Base-by-base conservation (phyloP, 2,888 invertebrate genomes). In the Acleris literana region DNA sequence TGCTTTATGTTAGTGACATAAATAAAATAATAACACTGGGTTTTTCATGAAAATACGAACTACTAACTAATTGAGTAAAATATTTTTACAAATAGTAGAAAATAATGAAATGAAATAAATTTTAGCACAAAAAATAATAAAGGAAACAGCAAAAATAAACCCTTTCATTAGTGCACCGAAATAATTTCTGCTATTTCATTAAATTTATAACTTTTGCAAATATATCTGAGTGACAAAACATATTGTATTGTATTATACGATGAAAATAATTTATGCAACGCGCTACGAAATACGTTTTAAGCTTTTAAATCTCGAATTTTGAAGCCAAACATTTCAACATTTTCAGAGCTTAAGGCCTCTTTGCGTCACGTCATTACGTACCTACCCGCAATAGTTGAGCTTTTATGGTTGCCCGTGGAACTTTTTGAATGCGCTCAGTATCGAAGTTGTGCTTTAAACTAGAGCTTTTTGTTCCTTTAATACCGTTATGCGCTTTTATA, bases 281-380 rank as follows among this genome's bases (percentile, higher is more conserved):
- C 22, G 33, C 29, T 56, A 5, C 56, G 29, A 20, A 61, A 63
- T 58, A 55, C 44, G 54, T 59, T 52, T 54, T 29, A 60, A 63
- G 48, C 57, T 64, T 55, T 63, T 39, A 61, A 43, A 55, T 44
- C 48, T 16, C 49, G 20, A 20, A 51, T 43, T 59, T 49, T 51
- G 33, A 59, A 68, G 22, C 54, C 53, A 55, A 39, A 65, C 33
- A 57, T 17, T 69, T 57, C 59, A 69, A 70, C 73, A 76, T 79
- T 78, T 77, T 68, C 71, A 70, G 74, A 74, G 70, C 71, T 77
- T 71, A 75, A 79, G 71, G 76, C 76, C 73, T 77, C 76, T 79
- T 75, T 74, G 76, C 79, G 72, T 76, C 76, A 75, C 78, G 72
- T 78, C 80, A 79, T 82, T 79, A 83, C 83, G 46, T 43, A 49